Conservation (phyloP, 2,888 invertebrate species). For the Theretra japonica region DNA sequence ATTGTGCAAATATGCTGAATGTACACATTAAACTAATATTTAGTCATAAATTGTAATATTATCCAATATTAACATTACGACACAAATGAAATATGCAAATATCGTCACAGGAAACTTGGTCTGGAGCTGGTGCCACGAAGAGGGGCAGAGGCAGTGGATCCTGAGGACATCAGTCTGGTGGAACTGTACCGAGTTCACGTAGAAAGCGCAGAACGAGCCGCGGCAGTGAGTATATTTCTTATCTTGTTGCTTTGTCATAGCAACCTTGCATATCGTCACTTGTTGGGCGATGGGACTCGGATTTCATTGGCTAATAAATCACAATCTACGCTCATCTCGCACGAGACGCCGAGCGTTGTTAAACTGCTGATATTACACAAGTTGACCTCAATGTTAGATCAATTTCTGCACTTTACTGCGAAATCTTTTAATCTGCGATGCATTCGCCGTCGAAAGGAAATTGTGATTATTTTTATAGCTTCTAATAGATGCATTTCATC, state of each 20-base stretch:
- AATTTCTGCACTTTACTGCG: conserved; percentile 6
- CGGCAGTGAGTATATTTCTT: conserved; percentile 86
- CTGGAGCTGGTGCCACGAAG: conserved; percentile 96
- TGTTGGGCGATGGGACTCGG: conserved; percentile 10
- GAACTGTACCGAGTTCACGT: conserved; percentile 93
- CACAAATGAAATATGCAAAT: background rate
- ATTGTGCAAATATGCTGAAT: background rate
- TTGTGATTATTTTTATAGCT: background rate
- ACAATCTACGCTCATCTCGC: conserved; percentile 17
- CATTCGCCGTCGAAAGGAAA: background rate
- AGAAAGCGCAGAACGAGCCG: conserved; percentile 88
- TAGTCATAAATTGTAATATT: background rate
- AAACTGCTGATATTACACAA: conserved; percentile 10
- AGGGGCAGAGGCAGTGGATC: conserved; percentile 95
- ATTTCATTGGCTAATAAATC: conserved; percentile 23
- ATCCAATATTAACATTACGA: background rate
- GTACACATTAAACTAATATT: background rate
- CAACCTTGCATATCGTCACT: background rate
- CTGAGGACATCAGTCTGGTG: conserved; percentile 94
- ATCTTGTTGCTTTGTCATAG: background rate
- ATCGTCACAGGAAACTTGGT: conserved; percentile 90
- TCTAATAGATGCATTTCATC: background rate
- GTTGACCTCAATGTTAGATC: conserved; percentile 24
- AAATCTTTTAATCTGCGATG: background rate
- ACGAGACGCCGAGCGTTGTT: conserved; percentile 5